Evolutionary conservation across 2,113 vertebrate genomes (phyloP), one percentile per base, ranked within the genome.

Genomic region (Chionis minor): DNA sequence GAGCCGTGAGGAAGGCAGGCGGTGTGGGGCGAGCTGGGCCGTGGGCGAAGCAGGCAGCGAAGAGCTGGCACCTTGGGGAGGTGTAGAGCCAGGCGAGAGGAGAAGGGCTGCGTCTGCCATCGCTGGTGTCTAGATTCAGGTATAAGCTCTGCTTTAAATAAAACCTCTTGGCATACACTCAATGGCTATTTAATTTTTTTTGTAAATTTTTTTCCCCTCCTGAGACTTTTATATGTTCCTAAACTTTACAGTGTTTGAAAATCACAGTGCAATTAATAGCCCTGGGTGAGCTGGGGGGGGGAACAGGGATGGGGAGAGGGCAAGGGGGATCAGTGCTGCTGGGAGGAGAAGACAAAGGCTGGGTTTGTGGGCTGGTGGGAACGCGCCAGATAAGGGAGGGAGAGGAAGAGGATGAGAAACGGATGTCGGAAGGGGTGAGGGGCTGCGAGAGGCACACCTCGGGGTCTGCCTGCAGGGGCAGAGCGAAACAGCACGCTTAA

Each of bases 1-100:
- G 49, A 40, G 30, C 52, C 8, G 1, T 3, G 30, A 30, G 69
- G 44, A 32, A 13, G 13, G 65, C 59, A 65, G 49, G 51, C 9
- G 16, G 9, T 1, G 2, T 32, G 66, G 45, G 59, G 26, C 0
- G 1, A 30, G 32, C 55, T 3, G 12, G 40, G 4, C 2, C 1
- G 2, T 9, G 6, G 49, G 33, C 19, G 55, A 90, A 23, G 38
- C 56, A 28, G 24, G 5, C 0, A 2, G 12, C 1, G 2, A 38
- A 72, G 52, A 55, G 38, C 51, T 78, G 70, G 26, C 28, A 28
- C 38, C 74, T 9, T 33, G 30, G 30, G 35, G 30, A 63, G 18
- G 21, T 28, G 38, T 13, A 40, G 49, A 26, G 44, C 67, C 28
- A 19, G 49, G 24, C 1, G 2, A 49, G 26, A 51, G 3, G 21